Base-by-base conservation (phyloP, 2,888 invertebrate genomes). In the Diarsia mendica region DNA sequence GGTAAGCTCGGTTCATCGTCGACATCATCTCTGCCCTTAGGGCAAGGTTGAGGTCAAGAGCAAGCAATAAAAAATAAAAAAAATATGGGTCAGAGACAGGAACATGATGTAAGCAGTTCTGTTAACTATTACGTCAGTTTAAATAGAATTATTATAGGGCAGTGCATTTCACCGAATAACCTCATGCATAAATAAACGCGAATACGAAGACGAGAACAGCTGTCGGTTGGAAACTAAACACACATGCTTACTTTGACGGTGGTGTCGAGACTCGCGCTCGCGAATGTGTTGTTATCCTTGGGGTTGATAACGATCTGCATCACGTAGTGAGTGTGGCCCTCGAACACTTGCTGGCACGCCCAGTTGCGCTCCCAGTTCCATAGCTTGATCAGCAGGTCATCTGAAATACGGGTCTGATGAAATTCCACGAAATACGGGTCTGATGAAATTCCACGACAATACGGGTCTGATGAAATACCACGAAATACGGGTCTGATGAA, bases 281-380 rank as follows among this genome's bases (percentile, higher is more conserved):
- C 99, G 95, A 99, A 99, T 58, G 99, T 99, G 94, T 99, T 99
- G 95, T 99, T 99, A 93, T 99, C 99, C 94, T 99, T 99, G 0
- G 99, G 99, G 95, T 99, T 99, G 90, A 99, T 98, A 0, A 99
- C 99, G 88, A 99, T 98, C 95, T 99, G 99, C 99, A 99, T 99
- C 2, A 99, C 99, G 92, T 99, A 99, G 94, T 99, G 99, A 0
- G 99, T 99, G 96, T 99, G 99, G 0, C 99, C 99, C 92, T 99
- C 99, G 92, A 99, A 99, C 20, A 99, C 98, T 93, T 99, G 99
- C 92, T 99, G 99, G 90, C 99, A 99, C 0, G 98, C 97, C 99
- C 99, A 99, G 90, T 98, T 97, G 92, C 99, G 99, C 72, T 99
- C 99, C 99, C 99, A 99, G 94, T 99, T 99, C 99, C 99, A 99